phyloP scores from a whole-genome alignment of 2,797 vertebrate genomes.

The Liparis tanakae region DNA sequence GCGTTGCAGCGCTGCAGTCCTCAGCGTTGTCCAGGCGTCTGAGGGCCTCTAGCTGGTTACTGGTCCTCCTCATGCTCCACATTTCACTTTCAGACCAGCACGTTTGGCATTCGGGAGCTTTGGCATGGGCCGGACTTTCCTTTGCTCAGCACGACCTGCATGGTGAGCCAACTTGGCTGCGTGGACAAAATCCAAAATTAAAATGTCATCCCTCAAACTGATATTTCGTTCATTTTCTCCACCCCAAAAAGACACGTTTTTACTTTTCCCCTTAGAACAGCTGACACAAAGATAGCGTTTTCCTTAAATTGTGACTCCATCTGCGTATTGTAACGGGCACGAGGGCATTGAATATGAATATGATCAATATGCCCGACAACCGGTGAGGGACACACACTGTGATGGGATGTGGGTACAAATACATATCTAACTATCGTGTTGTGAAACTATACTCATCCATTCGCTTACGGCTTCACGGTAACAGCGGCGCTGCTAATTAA shows the following conservation, averaged over 20 bases:
- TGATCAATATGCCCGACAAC: slow-evolving; percentile 27
- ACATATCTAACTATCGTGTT: background rate
- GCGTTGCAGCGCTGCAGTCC: background rate
- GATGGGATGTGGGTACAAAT: slow-evolving; percentile 21
- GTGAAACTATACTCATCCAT: background rate
- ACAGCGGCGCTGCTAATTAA: background rate
- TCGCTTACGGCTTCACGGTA: background rate
- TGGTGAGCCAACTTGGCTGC: background rate
- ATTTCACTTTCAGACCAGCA: background rate
- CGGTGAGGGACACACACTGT: slow-evolving; percentile 13
- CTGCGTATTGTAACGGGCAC: slow-evolving; percentile 22
- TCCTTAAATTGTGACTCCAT: slow-evolving; percentile 35
- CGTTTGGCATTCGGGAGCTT: background rate
- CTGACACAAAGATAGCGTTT: slow-evolving; percentile 8
- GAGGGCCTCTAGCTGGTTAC: background rate
- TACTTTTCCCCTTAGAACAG: background rate
- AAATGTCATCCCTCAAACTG: slow-evolving; percentile 1
- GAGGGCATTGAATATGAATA: slow-evolving; percentile 17
- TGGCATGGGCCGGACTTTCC: background rate
- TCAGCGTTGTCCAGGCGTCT: background rate
- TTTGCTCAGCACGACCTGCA: background rate
- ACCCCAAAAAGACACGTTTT: background rate
- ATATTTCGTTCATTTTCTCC: slow-evolving; percentile 3
- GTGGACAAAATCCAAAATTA: slow-evolving; percentile 15
- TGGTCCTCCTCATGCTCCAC: background rate